Evolutionary conservation across 2,888 invertebrate genomes (phyloP).

Genomic region (Idaea straminata): DNA sequence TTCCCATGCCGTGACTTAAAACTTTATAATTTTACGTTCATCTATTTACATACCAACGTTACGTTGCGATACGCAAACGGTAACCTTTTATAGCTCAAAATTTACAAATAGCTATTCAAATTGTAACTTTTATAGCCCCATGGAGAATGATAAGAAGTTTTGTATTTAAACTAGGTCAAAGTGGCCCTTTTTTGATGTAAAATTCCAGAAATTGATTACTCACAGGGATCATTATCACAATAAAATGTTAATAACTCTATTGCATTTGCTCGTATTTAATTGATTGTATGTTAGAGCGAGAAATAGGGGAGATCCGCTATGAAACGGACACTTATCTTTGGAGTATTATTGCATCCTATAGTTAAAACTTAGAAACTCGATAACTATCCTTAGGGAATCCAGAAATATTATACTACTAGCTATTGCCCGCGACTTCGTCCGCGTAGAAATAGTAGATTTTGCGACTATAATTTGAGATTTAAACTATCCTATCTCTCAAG

Average conservation of each 20-base stretch:
- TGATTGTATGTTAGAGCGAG: too few relatives aligned
- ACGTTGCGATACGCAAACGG: constrained; percentile 10
- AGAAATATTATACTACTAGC: too few relatives aligned
- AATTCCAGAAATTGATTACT: background rate
- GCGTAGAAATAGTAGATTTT: too few relatives aligned
- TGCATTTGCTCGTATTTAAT: too few relatives aligned
- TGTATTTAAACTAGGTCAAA: constrained; percentile 5
- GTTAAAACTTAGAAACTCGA: too few relatives aligned
- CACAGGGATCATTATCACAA: background rate
- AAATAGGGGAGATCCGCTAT: too few relatives aligned
- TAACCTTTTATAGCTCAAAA: constrained; percentile 24
- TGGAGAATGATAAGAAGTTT: constrained; percentile 33
- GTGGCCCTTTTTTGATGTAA: background rate
- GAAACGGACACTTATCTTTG: too few relatives aligned
- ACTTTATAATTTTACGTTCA: constrained; percentile 18
- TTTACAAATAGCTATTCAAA: constrained; percentile 30
- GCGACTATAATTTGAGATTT: too few relatives aligned
- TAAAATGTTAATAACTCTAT: background rate
- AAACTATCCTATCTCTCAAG: too few relatives aligned
- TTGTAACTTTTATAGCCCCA: constrained; percentile 31
- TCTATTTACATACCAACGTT: constrained; percentile 4
- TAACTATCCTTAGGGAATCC: too few relatives aligned
- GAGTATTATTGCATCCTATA: too few relatives aligned
- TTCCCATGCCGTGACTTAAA: constrained; percentile 21
- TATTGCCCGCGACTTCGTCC: too few relatives aligned